These are phyloP conservation scores for Sarcophaga caerulescens DNA, from an alignment of 2,888 invertebrate species.

Conservation along the genomic window DNA sequence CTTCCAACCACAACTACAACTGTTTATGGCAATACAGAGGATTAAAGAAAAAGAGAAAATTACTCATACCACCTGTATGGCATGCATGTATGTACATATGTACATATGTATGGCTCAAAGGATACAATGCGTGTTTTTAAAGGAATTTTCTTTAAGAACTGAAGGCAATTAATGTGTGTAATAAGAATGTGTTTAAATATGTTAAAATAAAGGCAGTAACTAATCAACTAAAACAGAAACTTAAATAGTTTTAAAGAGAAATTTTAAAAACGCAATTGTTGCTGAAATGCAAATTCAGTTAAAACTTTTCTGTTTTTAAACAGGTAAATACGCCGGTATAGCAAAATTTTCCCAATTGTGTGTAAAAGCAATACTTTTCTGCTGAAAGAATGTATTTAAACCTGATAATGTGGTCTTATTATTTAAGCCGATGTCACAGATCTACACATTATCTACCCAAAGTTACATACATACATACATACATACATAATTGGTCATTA, in stretches of 20 bases:
- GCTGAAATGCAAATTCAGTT: no score
- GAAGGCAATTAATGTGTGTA: not conserved
- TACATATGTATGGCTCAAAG: conserved; percentile 14
- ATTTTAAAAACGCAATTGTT: not conserved
- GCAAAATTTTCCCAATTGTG: no score
- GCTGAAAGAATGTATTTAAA: no score
- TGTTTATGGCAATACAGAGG: not conserved
- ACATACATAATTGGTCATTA: no score
- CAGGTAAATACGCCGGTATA: no score
- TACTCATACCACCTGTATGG: conserved; percentile 30
- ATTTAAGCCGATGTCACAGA: no score
- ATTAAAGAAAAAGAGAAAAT: not conserved
- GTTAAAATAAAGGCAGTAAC: conserved; percentile 4
- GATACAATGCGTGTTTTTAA: conserved; percentile 27
- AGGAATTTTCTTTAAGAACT: not conserved
- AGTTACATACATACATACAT: no score
- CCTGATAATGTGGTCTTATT: no score
- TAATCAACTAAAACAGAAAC: not conserved
- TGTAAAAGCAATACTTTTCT: no score
- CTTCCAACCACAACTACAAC: not conserved
- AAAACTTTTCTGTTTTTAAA: no score
- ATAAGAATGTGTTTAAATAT: not conserved
- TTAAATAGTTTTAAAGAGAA: conserved; percentile 22
- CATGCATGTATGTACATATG: not conserved
- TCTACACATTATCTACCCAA: no score